These are phyloP conservation scores for Capromys pilorides DNA, from an alignment of 2,797 vertebrate genomes.

Conservation along the genomic window DNA sequence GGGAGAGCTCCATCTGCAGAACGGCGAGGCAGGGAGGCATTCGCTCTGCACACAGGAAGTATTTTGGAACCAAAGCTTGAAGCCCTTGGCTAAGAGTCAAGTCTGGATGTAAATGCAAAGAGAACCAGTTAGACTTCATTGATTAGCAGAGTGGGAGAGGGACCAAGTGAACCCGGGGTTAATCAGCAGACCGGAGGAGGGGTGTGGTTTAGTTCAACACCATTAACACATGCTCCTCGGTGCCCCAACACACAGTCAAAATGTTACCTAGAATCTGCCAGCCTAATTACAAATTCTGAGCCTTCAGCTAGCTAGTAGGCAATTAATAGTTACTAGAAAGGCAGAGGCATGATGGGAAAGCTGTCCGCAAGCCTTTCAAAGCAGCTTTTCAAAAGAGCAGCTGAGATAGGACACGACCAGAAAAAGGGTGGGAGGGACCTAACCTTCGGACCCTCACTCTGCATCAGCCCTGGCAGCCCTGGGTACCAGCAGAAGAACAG, in stretches of 20 bases:
- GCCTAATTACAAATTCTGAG: conserved; percentile 74
- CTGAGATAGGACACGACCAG: background rate
- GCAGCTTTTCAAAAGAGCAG: background rate
- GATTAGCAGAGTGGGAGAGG: conserved; percentile 44
- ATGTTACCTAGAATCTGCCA: conserved; percentile 53
- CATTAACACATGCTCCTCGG: background rate
- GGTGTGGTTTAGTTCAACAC: background rate
- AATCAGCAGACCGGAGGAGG: background rate
- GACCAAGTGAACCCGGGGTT: background rate
- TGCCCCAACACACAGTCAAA: conserved; percentile 41
- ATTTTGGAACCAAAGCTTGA: conserved; percentile 2
- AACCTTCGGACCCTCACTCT: too few relatives aligned
- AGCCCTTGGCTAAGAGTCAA: background rate
- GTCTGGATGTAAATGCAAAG: background rate
- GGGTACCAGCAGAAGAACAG: background rate
- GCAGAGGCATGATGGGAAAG: conserved; percentile 55
- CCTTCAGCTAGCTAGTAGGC: conserved; percentile 51
- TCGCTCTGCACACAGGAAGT: background rate
- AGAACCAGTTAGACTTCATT: background rate
- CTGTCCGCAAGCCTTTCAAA: conserved; percentile 35
- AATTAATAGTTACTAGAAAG: conserved; percentile 71
- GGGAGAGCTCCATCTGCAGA: background rate
- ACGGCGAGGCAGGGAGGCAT: background rate
- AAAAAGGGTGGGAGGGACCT: background rate
- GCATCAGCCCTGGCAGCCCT: background rate